Evolutionary conservation across 2,797 vertebrate genomes (phyloP).

Genomic region (Artibeus jamaicensis): DNA sequence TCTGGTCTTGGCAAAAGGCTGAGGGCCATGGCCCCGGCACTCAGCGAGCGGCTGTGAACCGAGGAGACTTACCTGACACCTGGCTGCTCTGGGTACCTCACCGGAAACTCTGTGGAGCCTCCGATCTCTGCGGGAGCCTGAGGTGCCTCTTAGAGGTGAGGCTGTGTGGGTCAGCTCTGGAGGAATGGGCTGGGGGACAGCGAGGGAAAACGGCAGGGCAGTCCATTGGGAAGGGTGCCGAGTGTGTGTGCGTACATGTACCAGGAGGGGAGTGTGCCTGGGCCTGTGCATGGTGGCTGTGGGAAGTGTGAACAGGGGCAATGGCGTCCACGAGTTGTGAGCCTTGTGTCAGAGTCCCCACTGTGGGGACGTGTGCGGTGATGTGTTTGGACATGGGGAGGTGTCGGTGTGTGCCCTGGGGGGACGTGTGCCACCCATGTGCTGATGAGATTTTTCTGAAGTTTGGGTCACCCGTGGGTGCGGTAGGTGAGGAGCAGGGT

Average conservation of each 20-base stretch:
- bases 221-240: not conserved
- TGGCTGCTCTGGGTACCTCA: not conserved
- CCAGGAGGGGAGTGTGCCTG: not conserved
- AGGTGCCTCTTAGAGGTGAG: not conserved
- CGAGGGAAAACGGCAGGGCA: not conserved
- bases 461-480: not conserved
- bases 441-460: not conserved
- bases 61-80: not conserved
- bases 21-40: accelerated
- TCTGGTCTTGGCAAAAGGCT: not conserved
- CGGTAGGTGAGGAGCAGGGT: not conserved
- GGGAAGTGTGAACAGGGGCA: accelerated
- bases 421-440: accelerated
- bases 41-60: not conserved
- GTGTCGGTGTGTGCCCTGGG: not conserved
- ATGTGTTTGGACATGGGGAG: accelerated
- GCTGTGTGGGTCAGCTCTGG: not conserved
- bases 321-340: not conserved
- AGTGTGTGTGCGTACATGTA: accelerated
- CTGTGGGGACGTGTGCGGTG: not conserved
- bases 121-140: not conserved
- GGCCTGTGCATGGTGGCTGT: not conserved
- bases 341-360: not conserved
- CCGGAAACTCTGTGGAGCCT: not conserved
- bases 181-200: not conserved